Base-by-base conservation (phyloP, 2,888 invertebrate genomes). In the Agrochola circellaris region DNA sequence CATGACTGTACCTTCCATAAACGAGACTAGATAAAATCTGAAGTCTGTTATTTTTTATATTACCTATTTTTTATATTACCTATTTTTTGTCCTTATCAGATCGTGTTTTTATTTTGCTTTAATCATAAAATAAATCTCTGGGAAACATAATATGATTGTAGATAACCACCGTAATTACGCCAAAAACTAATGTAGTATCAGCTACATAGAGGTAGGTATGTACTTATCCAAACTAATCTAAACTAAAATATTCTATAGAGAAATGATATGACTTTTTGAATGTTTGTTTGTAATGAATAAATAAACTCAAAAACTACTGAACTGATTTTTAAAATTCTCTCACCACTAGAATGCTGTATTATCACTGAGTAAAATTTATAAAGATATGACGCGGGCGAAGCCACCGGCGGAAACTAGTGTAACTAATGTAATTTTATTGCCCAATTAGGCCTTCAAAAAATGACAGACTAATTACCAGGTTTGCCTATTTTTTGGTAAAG, bases 11-110 rank as follows among this genome's bases (percentile, higher is more conserved):
- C 30, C n/a, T 67, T 51, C 58, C 62, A 11, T 71, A 51, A n/a
- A 83, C 11, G 51, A 58, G 23, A 26, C 20, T 67, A 58, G 81
- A 81, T 79, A 60, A n/a, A 68, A 72, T 79, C 80, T 38, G 23
- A 23, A 51, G 30, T 64, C 1, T 34, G 26, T 64, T 65, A 17
- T 51, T n/a, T n/a, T n/a, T n/a, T 30, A 34, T 60, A 34, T 42
- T 8, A 6, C 9, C 30, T 56, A 30, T 11, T 62, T 71, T 45
- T 68, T 30, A 51, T 51, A 51, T 51, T 20, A 23, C 3, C 6
- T 51, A 51, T 51, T 51, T 23, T 51, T 23, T 23, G 2, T 68
- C 5, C 9, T 60, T 38, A 54, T 20, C 26, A 26, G 15, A 34
- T 26, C 17, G 11, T 38, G 48, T 75, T 79, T 61, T 79, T 70